phyloP scores from a whole-genome alignment of 2,797 vertebrate genomes.

The Ctenopoma multispine region DNA sequence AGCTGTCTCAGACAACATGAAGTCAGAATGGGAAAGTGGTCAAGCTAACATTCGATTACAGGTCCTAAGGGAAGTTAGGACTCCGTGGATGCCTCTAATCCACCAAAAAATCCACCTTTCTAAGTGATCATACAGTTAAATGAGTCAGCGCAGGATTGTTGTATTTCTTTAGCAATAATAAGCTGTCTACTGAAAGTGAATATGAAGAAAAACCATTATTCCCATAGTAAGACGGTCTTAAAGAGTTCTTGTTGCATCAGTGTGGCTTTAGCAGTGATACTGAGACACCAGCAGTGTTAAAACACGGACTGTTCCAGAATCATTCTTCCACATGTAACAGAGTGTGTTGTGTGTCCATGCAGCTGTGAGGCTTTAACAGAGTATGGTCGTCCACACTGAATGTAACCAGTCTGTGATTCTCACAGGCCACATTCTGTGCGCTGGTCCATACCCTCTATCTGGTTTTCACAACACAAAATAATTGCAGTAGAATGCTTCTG shows the following conservation, averaged over 20 bases:
- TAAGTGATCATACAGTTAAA: no score
- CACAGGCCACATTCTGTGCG: not conserved
- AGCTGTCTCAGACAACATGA: no score
- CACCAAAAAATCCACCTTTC: no score
- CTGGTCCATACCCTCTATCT: not conserved
- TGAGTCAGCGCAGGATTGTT: no score
- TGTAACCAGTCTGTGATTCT: not conserved
- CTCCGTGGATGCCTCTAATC: no score
- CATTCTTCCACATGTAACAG: not conserved
- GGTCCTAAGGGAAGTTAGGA: no score
- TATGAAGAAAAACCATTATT: no score
- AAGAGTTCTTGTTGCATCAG: not conserved
- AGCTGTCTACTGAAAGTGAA: no score
- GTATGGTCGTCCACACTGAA: not conserved
- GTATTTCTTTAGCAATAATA: no score
- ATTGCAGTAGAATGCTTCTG: not conserved
- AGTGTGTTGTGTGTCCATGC: not conserved
- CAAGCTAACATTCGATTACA: no score
- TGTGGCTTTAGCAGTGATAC: not conserved
- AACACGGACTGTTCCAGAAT: not conserved
- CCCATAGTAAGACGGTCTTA: no score
- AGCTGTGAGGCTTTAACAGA: slow-evolving; percentile 17
- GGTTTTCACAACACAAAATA: not conserved
- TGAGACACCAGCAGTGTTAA: not conserved
- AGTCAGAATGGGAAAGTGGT: no score